phyloP scores from a whole-genome alignment of 2,888 invertebrate species.

The Leptodirus hochenwartii region DNA sequence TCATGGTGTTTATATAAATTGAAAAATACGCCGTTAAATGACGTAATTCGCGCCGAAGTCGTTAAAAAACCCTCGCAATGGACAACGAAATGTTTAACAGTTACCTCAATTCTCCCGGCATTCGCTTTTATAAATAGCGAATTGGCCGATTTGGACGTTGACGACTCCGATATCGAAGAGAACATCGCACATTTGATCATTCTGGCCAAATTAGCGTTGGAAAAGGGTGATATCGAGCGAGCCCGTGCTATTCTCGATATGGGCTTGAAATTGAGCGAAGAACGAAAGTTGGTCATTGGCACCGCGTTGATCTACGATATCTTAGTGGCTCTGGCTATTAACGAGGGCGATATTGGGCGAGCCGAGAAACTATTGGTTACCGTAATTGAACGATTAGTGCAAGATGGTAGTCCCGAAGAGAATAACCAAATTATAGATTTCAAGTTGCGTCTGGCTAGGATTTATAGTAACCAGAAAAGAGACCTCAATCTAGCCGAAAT shows the following conservation, averaged over 20 bases:
- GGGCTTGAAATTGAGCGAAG: conserved; percentile 26
- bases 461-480: conserved; percentile 22
- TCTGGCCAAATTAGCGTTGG: conserved; percentile 22
- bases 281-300: conserved; percentile 22
- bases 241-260: conserved; percentile 25
- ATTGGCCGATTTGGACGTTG: too few species aligned
- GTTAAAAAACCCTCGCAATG: too few species aligned
- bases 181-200: conserved; percentile 24
- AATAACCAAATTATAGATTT: conserved; percentile 25
- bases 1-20: too few species aligned
- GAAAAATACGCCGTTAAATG: too few species aligned
- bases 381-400: conserved; percentile 26
- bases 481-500: conserved; percentile 23
- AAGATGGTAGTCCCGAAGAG: conserved; percentile 22
- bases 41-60: too few species aligned
- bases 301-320: conserved; percentile 28
- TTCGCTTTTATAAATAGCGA: too few species aligned
- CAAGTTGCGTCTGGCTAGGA: conserved; percentile 26
- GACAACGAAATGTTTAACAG: too few species aligned
- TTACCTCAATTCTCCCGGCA: too few species aligned
- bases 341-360: conserved; percentile 23
- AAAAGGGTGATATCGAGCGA: conserved; percentile 22
- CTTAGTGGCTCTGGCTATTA: conserved; percentile 25
- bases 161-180: conserved; percentile 22
- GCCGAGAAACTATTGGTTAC: conserved; percentile 25